Evolutionary conservation across 2,113 vertebrate genomes (phyloP), one percentile per base, ranked within the genome.

Genomic region (Mastomys coucha): DNA sequence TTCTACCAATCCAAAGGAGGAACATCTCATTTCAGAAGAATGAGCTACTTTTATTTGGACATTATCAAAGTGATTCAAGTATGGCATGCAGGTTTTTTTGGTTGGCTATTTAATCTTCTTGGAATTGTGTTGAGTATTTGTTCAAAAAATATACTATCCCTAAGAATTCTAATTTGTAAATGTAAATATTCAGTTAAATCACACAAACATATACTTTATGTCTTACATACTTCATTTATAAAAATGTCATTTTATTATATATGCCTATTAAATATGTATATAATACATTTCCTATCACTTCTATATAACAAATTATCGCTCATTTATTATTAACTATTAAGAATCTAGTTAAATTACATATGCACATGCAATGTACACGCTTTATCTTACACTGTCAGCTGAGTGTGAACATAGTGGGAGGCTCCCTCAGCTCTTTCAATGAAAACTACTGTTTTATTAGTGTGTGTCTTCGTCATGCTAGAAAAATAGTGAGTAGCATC

Each of bases 1-100:
- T 93, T 76, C 70, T 19, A 73, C 45, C 49, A 70, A 26, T 24
- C 28, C 91, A 86, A 94, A 65, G 2, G 60, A 39, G 42, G 42
- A 63, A 63, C 36, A 12, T 76, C 19, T 92, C 42, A 63, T 87
- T 94, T 94, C 89, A 49, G 19, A 92, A 93, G 78, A 93, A 96
- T 70, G 31, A 14, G 24, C 10, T 96, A 75, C 56, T 56, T 76
- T 53, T 36, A 78, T 39, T 78, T 85, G 28, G 28, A 19, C 13
- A 93, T 84, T 84, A 89, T 84, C 28, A n/a, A 97, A 93, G 81
- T 94, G 14, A 72, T 87, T 89, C 70, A 96, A 87, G 45, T 76
- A 58, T 9, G 72, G n/a, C 8, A 65, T 20, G 60, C 60, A 93
- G 31, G 69, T 80, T 93, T 78, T 80, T 9, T 5, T 42, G n/a